These are phyloP conservation scores for Cnemophilus loriae DNA, from an alignment of 2,113 vertebrate species.

Conservation along the genomic window DNA sequence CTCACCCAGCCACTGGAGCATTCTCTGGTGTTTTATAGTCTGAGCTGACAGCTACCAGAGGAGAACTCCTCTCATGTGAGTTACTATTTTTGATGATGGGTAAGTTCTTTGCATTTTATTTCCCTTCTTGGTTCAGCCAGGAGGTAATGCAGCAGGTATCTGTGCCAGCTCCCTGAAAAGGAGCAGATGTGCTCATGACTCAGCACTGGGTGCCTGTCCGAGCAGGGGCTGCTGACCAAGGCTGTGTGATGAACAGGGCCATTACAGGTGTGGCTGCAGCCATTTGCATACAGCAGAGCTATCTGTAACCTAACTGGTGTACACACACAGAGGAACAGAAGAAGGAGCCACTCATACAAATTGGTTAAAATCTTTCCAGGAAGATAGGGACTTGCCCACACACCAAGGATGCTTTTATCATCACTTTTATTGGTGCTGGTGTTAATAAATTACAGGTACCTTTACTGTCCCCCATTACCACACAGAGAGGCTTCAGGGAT, in stretches of 20 bases:
- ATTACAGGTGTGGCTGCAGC: background rate
- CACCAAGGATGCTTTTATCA: background rate
- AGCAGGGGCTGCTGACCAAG: constrained; percentile 1
- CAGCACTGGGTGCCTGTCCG: background rate
- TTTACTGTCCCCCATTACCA: background rate
- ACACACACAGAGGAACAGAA: background rate
- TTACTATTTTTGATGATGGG: background rate
- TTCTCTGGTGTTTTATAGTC: background rate
- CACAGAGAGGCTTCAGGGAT: background rate
- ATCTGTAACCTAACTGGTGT: background rate
- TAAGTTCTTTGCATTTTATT: constrained; percentile 15
- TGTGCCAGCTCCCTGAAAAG: background rate
- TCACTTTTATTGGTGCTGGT: background rate
- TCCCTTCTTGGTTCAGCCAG: background rate
- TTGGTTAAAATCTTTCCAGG: background rate
- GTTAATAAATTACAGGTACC: background rate
- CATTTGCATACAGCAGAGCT: background rate
- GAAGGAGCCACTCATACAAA: background rate
- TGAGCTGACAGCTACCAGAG: background rate
- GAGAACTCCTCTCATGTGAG: background rate
- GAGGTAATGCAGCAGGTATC: background rate
- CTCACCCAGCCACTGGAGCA: background rate
- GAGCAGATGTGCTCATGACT: constrained; percentile 6
- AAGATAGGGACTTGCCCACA: background rate
- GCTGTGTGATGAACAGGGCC: background rate